Percentiles rank a stretch among this genome's conserved stretches.
These are phyloP conservation scores for Lepilemur septentrionalis DNA, from an alignment of 2,797 vertebrate species.

Conservation along the genomic window DNA sequence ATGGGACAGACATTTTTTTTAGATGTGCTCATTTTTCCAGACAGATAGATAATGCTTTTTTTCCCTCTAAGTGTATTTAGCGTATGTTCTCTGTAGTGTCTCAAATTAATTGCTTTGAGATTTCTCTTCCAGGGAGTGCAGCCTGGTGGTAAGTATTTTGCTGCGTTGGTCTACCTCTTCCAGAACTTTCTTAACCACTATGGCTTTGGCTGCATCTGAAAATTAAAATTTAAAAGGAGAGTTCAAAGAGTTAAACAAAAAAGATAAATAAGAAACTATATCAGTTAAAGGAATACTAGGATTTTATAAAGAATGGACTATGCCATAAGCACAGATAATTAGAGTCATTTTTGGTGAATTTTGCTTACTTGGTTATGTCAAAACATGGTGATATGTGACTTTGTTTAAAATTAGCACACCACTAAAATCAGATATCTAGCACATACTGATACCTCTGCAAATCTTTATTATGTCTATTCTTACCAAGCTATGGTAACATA, in stretches of 20 bases:
- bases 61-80: background rate
- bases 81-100: background rate
- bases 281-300: background rate
- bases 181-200: slow-evolving; percentile 77
- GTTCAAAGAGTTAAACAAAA: background rate
- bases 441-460: background rate
- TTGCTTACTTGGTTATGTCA: background rate
- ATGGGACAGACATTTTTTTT: slow-evolving; percentile 22
- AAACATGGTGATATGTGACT: background rate
- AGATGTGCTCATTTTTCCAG: slow-evolving; percentile 25
- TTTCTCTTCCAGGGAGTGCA: slow-evolving; percentile 79
- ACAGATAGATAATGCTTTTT: background rate
- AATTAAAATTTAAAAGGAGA: slow-evolving; percentile 32
- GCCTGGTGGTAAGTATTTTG: slow-evolving; percentile 76
- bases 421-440: background rate
- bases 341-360: background rate
- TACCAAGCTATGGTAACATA: background rate
- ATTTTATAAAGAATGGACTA: background rate
- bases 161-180: slow-evolving; percentile 80
- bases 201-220: slow-evolving; percentile 77
- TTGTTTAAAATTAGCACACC: slow-evolving; percentile 6
- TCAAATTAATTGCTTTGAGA: slow-evolving; percentile 64
- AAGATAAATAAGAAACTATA: background rate
- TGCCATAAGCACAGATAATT: background rate
- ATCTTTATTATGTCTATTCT: background rate